Percentiles rank a stretch among this genome's conserved stretches.
phyloP scores from a whole-genome alignment of 1,140 invertebrate genomes.

The Eriocheir sinensis region DNA sequence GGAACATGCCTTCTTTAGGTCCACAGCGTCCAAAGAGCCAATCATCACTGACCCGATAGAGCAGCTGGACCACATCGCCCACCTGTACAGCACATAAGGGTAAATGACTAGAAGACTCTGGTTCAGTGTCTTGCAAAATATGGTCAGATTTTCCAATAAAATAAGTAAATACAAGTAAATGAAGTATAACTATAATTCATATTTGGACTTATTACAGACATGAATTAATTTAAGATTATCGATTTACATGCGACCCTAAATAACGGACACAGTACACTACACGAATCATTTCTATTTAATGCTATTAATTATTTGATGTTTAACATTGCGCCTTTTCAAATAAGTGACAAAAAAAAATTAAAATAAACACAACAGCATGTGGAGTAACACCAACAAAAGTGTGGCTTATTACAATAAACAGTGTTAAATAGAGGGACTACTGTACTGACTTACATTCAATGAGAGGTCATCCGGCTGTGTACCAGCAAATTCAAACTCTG shows the following conservation, averaged over 20 bases:
- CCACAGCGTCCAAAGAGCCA: conserved; percentile 72
- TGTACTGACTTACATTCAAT: conserved; percentile 51
- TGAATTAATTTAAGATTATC: no score
- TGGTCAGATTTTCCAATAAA: no score
- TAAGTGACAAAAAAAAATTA: neutral
- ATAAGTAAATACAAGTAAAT: no score
- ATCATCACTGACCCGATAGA: conserved; percentile 65
- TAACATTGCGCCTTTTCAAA: neutral
- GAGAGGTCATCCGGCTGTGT: conserved; percentile 48
- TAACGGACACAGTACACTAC: no score
- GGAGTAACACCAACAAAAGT: no score
- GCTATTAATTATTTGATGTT: neutral
- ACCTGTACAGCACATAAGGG: conserved; percentile 29
- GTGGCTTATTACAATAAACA: no score
- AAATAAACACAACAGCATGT: no score
- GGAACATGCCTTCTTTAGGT: conserved; percentile 68
- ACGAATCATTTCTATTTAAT: no score
- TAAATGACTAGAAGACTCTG: neutral
- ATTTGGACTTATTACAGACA: no score
- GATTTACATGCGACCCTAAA: no score
- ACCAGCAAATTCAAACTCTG: conserved; percentile 65
- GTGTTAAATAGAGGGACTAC: neutral
- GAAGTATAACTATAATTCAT: no score
- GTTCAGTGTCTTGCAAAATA: neutral
- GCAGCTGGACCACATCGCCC: conserved; percentile 65